Conservation (phyloP, 2,888 invertebrate species). For the Oscheius onirici region DNA sequence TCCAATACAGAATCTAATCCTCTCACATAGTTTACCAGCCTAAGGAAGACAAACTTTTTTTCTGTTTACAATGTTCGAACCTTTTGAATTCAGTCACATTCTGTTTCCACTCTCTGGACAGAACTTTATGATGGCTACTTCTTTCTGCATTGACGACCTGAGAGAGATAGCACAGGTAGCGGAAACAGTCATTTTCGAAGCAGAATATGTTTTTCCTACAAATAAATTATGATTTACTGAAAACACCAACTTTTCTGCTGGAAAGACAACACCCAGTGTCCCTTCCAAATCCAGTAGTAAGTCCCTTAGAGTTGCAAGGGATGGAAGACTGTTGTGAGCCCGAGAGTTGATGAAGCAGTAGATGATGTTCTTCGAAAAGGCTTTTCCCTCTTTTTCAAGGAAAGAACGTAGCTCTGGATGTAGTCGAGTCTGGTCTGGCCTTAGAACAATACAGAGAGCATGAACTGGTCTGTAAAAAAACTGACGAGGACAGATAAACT, state of each 20-base stretch:
- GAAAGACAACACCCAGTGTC: neutral
- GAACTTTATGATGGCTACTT: too few relatives aligned
- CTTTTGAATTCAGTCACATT: neutral
- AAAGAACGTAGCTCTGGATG: constrained; percentile 48
- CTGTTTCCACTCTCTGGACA: neutral
- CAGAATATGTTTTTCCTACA: neutral
- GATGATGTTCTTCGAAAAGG: constrained; percentile 53
- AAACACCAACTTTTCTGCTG: neutral
- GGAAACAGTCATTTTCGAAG: constrained; percentile 16
- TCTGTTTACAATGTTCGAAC: neutral
- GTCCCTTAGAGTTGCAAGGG: too few relatives aligned
- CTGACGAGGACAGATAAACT: too few relatives aligned
- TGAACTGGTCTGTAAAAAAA: constrained; percentile 25
- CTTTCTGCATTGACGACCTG: too few relatives aligned
- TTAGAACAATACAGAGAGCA: constrained; percentile 45
- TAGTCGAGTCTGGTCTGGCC: constrained; percentile 39
- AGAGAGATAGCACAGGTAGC: neutral
- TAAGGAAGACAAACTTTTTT: too few relatives aligned
- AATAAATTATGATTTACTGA: neutral
- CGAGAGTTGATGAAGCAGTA: constrained; percentile 57
- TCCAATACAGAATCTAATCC: too few relatives aligned
- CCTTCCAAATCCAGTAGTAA: neutral
- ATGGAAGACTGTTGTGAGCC: neutral
- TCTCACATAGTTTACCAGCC: too few relatives aligned
- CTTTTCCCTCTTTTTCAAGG: constrained; percentile 49